A percentile compares a stretch with the other conserved stretches of the same genome.
Evolutionary conservation across 2,113 vertebrate species (phyloP).

Genomic region (Gallinago jamesoni): DNA sequence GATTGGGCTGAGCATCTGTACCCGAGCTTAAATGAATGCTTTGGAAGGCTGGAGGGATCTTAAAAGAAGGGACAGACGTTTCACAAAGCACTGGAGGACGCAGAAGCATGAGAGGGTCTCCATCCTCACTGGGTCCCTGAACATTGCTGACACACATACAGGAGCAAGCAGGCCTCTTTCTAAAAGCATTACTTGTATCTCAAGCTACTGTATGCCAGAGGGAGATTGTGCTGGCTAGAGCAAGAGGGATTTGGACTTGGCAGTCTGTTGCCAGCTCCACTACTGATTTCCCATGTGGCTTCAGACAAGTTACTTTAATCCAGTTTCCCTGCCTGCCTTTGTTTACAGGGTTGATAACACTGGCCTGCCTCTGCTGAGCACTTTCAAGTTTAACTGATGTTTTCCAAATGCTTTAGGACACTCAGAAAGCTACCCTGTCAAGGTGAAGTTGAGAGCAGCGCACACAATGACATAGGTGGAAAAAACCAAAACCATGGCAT

Average conservation of each 20-base stretch:
- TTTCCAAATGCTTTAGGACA: background rate
- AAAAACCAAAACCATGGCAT: background rate
- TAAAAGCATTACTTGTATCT: background rate
- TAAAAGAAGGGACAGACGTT: background rate
- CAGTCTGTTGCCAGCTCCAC: background rate
- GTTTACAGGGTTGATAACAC: background rate
- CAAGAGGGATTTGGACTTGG: background rate
- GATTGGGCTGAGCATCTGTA: background rate
- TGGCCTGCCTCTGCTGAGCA: background rate
- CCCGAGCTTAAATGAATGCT: background rate
- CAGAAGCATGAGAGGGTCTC: background rate
- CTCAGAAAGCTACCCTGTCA: background rate
- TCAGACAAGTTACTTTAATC: background rate
- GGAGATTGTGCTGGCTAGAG: background rate
- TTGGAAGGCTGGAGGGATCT: background rate
- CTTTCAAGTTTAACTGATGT: background rate
- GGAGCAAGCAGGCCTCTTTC: background rate
- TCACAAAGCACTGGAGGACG: background rate
- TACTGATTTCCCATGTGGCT: background rate
- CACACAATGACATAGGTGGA: accelerated
- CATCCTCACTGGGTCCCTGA: background rate
- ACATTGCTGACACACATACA: accelerated
- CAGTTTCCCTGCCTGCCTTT: background rate
- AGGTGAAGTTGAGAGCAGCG: background rate
- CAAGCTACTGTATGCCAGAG: background rate